These are phyloP conservation scores for Capreolus pygargus DNA, from an alignment of 2,113 vertebrate species.

Conservation along the genomic window DNA sequence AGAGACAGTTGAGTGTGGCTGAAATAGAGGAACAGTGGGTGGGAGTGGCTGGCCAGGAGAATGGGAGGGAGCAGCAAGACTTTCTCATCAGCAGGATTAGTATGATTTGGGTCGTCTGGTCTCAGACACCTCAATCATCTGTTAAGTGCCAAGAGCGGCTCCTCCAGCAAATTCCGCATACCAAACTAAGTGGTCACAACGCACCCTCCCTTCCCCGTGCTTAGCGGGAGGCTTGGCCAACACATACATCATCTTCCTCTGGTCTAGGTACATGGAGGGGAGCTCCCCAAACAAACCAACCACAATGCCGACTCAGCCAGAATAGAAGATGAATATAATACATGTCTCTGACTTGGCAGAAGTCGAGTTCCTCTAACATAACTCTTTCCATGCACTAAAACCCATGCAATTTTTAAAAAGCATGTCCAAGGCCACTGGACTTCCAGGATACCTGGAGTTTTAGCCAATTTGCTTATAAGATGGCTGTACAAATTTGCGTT, in stretches of 20 bases:
- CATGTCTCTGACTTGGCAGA: background rate
- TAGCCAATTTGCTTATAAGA: constrained; percentile 28
- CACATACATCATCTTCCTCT: background rate
- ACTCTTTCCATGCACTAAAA: constrained; percentile 1
- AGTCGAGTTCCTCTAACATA: background rate
- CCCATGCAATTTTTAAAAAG: constrained; percentile 6
- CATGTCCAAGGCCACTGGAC: background rate
- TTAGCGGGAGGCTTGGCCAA: background rate
- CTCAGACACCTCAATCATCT: background rate
- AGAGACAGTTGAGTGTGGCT: background rate
- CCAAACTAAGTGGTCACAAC: background rate
- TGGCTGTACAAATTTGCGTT: background rate
- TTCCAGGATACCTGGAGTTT: background rate
- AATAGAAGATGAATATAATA: background rate
- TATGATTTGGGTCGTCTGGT: background rate
- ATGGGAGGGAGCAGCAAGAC: background rate
- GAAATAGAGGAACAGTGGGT: background rate
- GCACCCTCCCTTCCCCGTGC: background rate
- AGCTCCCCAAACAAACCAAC: background rate
- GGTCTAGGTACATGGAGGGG: background rate
- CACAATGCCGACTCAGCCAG: background rate
- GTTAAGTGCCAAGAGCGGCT: background rate
- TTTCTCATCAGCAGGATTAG: background rate
- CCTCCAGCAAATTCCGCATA: background rate
- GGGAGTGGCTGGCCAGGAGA: background rate